Evolutionary conservation across 2,888 invertebrate species (phyloP).

Genomic region (Drosophila nigricruria): DNA sequence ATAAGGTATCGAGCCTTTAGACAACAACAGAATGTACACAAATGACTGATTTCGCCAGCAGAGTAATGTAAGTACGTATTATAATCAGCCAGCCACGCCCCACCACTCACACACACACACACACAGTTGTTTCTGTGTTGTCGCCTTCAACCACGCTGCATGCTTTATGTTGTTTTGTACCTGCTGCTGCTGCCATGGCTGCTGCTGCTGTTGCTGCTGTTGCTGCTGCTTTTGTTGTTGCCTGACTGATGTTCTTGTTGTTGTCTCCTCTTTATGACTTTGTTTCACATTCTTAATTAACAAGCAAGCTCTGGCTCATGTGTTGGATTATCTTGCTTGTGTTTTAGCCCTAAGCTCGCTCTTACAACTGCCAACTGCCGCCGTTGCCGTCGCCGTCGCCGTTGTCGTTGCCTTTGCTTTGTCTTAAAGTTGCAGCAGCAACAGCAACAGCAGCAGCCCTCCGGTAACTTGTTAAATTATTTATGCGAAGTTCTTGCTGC

Average conservation of each 20-base stretch:
- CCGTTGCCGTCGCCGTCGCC: slow-evolving; percentile 20
- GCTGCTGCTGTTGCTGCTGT: slow-evolving; percentile 7
- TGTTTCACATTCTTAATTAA: slow-evolving; percentile 79
- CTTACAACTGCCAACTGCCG: slow-evolving; percentile 46
- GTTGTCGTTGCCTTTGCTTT: slow-evolving; percentile 31
- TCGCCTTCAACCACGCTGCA: slow-evolving; percentile 22
- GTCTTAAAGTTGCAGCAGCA: slow-evolving; percentile 40
- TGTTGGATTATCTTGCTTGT: slow-evolving; percentile 64
- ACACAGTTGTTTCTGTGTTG: slow-evolving; percentile 19
- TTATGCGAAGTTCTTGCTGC: slow-evolving; percentile 37
- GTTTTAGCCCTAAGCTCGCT: slow-evolving; percentile 62
- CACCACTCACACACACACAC: background rate
- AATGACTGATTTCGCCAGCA: slow-evolving; percentile 42
- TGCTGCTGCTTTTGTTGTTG: slow-evolving; percentile 16
- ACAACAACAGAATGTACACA: slow-evolving; percentile 19
- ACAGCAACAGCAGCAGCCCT: background rate
- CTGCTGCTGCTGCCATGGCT: slow-evolving; percentile 35
- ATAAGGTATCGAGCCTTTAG: slow-evolving; percentile 44
- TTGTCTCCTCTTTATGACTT: slow-evolving; percentile 73
- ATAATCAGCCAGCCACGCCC: slow-evolving; percentile 46
- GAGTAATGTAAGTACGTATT: slow-evolving; percentile 40
- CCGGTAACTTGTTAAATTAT: slow-evolving; percentile 47
- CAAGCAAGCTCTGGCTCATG: slow-evolving; percentile 66
- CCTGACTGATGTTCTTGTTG: slow-evolving; percentile 20
- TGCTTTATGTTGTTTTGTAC: slow-evolving; percentile 43